phyloP scores from a whole-genome alignment of 2,113 vertebrate genomes.

The Sus scrofa region T2T-Sscrofa CM000816.6:89625001-89625500 shows the following conservation, averaged over 20 bases:
- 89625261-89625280: not conserved
- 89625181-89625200: not conserved
- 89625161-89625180: not conserved
- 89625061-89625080: not conserved
- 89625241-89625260: not conserved
- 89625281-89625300: not conserved
- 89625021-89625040: conserved; percentile 2
- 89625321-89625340: not conserved
- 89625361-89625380: conserved; percentile 31
- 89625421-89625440: not conserved
- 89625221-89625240: not conserved
- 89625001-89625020: not conserved
- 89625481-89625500: not conserved
- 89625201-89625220: not conserved
- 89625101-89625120: not conserved
- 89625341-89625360: not conserved
- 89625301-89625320: not conserved
- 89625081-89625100: not conserved
- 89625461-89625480: not conserved
- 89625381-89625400: not conserved
- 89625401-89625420: not conserved
- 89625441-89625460: not conserved
- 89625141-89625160: not conserved
- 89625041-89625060: not conserved
- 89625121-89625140: not conserved